Conservation (phyloP, 2,888 invertebrate genomes). For the Lasioglossum lativentre region DNA sequence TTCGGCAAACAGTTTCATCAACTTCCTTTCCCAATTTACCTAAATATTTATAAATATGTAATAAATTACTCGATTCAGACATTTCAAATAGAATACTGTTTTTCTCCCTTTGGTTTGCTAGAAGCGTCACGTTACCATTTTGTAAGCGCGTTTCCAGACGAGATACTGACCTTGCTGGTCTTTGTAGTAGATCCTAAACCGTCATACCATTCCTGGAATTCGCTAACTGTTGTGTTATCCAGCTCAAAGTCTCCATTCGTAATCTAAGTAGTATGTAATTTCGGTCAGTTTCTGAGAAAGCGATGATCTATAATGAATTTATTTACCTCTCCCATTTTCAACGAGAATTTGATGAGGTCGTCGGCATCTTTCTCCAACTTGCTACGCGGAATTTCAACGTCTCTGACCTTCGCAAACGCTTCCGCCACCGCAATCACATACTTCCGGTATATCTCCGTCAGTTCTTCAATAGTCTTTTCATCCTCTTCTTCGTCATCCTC, state of each 20-base stretch:
- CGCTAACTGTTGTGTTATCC: conserved; percentile 21
- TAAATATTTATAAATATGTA: conserved; percentile 29
- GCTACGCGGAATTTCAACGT: conserved; percentile 54
- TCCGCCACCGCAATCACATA: conserved; percentile 57
- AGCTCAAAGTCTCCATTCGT: too few species aligned
- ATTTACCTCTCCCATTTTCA: conserved; percentile 42
- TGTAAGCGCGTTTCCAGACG: too few species aligned
- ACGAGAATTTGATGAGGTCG: conserved; percentile 68
- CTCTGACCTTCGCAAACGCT: conserved; percentile 59
- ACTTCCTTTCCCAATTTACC: conserved; percentile 61
- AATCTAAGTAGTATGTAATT: conserved; percentile 15
- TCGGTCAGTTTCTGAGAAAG: too few species aligned
- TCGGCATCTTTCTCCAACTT: conserved; percentile 61
- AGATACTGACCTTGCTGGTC: conserved; percentile 36
- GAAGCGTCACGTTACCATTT: too few species aligned
- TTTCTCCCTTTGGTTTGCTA: too few species aligned
- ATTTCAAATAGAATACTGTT: too few species aligned
- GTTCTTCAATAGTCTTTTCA: neutral
- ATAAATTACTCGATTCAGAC: too few species aligned
- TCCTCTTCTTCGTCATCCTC: neutral
- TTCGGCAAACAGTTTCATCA: conserved; percentile 40
- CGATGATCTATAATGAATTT: neutral
- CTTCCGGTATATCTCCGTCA: conserved; percentile 29
- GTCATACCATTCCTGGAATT: conserved; percentile 47
- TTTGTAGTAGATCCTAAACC: neutral